A percentile compares a stretch with the other conserved stretches of the same genome.
Evolutionary conservation across 2,797 vertebrate genomes (phyloP).

Genomic region (Lates japonicus): DNA sequence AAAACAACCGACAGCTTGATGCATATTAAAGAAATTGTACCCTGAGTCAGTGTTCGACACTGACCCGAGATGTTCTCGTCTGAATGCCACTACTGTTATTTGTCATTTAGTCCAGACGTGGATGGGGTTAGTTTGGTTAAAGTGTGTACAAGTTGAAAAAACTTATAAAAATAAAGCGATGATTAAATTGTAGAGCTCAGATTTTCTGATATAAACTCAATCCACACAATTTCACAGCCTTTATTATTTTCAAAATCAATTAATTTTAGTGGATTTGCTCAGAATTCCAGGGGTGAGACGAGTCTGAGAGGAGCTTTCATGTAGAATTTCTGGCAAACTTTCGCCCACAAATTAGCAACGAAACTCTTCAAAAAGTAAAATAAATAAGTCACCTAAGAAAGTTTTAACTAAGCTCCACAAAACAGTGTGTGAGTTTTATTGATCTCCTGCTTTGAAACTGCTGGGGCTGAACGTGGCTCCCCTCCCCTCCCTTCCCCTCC

Average conservation of each 20-base stretch:
- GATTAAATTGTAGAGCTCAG: not conserved
- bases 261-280: not conserved
- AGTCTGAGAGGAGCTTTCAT: not conserved
- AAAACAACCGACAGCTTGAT: no score
- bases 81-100: not conserved
- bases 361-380: not conserved
- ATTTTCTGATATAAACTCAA: not conserved
- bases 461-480: constrained; percentile 27
- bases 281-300: no score
- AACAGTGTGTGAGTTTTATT: constrained; percentile 63
- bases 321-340: not conserved
- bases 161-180: no score
- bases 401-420: not conserved
- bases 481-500: constrained; percentile 12
- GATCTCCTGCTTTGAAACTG: constrained; percentile 57
- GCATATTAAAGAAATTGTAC: no score
- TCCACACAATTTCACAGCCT: not conserved
- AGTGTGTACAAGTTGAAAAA: not conserved
- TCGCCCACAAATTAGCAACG: not conserved
- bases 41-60: not conserved
- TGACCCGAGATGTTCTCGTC: not conserved
- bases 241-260: not conserved
- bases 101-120: not conserved
- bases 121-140: not conserved
- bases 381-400: not conserved